These are phyloP conservation scores for Anseranas semipalmata DNA, from an alignment of 2,113 vertebrate genomes.

Conservation along the genomic window DNA sequence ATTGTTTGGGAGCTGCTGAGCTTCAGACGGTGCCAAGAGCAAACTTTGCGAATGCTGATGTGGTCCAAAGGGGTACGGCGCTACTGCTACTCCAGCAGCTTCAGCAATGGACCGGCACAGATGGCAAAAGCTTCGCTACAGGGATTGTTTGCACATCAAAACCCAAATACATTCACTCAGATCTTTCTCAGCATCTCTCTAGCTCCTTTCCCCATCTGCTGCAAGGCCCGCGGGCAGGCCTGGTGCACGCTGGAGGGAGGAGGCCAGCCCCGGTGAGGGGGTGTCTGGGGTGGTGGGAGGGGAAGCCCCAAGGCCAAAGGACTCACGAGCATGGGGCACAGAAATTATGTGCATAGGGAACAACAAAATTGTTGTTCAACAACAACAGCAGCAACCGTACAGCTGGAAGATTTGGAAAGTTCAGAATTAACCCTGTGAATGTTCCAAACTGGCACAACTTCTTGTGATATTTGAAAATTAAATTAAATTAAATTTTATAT, in stretches of 20 bases:
- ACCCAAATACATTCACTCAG: background rate
- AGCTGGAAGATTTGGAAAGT: background rate
- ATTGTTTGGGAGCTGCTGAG: background rate
- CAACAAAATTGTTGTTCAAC: background rate
- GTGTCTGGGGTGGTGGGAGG: accelerated
- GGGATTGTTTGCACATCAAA: background rate
- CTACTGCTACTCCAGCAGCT: background rate
- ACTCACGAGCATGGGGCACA: accelerated
- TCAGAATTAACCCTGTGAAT: background rate
- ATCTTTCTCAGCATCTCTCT: background rate
- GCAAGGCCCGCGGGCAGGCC: background rate
- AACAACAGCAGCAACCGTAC: background rate
- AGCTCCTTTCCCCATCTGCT: background rate
- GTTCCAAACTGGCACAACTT: background rate
- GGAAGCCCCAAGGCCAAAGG: background rate
- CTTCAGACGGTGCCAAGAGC: background rate
- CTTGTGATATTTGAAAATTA: background rate
- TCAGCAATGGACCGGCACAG: background rate
- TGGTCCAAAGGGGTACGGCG: background rate
- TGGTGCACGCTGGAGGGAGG: accelerated
- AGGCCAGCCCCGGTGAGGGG: background rate
- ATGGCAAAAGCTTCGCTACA: background rate
- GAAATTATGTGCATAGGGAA: background rate
- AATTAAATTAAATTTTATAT: no score
- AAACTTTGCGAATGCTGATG: background rate